These are phyloP conservation scores for Danio albolineatus DNA, from an alignment of 2,797 vertebrate genomes.

Conservation along the genomic window DNA sequence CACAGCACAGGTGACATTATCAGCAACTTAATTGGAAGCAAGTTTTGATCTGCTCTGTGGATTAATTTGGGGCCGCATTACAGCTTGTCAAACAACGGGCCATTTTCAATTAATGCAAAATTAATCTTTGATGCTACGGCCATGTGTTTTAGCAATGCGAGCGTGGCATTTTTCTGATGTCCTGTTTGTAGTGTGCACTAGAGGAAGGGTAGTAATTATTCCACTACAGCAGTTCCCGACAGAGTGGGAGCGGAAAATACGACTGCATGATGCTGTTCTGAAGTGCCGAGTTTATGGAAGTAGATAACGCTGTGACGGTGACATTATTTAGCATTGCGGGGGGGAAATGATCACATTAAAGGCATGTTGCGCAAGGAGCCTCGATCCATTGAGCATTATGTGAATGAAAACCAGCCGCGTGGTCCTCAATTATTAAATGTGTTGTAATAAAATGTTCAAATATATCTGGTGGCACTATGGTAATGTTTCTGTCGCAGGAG, in stretches of 20 bases:
- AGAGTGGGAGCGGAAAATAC: conserved; percentile 20
- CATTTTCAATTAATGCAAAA: conserved; percentile 70
- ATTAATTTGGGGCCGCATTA: conserved; percentile 74
- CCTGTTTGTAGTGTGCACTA: conserved; percentile 39
- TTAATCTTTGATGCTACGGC: conserved; percentile 47
- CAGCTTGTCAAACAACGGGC: conserved; percentile 76
- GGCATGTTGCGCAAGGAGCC: background rate
- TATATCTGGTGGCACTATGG: conserved; percentile 10
- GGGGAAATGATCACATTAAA: conserved; percentile 53
- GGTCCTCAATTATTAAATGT: conserved; percentile 36
- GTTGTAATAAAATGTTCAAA: conserved; percentile 28
- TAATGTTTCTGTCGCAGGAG: background rate
- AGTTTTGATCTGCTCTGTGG: conserved; percentile 70
- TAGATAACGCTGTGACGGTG: conserved; percentile 47
- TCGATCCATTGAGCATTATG: conserved; percentile 22
- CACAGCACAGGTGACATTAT: conserved; percentile 73
- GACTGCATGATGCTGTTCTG: conserved; percentile 12
- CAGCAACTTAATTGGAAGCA: conserved; percentile 73
- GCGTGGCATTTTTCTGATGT: conserved; percentile 29
- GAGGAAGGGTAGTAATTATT: conserved; percentile 32
- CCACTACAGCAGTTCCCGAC: conserved; percentile 33
- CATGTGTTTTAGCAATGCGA: conserved; percentile 30
- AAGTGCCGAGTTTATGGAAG: conserved; percentile 36
- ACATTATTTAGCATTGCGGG: conserved; percentile 53
- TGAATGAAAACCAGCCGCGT: conserved; percentile 25